A percentile compares a stretch with the other conserved stretches of the same genome.
phyloP scores from a whole-genome alignment of 2,797 vertebrate genomes.

The Setipinna tenuifilis region DNA sequence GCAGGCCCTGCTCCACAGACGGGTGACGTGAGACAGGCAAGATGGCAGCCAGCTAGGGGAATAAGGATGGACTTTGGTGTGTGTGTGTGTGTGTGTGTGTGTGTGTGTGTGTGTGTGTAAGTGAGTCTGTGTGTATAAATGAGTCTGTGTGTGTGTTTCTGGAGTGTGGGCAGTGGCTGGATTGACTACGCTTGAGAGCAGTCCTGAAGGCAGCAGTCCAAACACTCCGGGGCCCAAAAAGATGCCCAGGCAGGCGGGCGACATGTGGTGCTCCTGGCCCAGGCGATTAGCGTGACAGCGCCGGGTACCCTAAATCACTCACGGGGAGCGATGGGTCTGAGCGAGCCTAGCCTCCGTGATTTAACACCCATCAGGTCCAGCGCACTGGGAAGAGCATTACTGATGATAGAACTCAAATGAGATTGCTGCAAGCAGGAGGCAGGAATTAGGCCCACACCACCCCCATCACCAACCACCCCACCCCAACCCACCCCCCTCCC shows the following conservation, averaged over 20 bases:
- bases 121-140: neutral
- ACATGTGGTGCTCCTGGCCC: neutral
- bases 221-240: constrained; percentile 39
- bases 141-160: neutral
- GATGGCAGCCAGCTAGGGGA: constrained; percentile 7
- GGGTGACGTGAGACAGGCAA: constrained; percentile 12
- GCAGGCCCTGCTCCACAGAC: constrained; percentile 20
- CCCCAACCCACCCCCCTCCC: too few relatives aligned
- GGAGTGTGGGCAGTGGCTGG: constrained; percentile 9
- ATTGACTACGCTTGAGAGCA: constrained; percentile 34
- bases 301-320: constrained; percentile 70
- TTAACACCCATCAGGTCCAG: constrained; percentile 64
- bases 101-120: neutral
- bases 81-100: neutral
- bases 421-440: constrained; percentile 66
- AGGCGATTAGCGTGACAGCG: constrained; percentile 67
- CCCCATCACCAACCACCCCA: too few relatives aligned
- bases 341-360: constrained; percentile 72
- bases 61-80: neutral
- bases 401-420: constrained; percentile 77
- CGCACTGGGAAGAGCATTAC: constrained; percentile 72
- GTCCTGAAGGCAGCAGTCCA: constrained; percentile 37
- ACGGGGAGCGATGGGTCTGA: constrained; percentile 41
- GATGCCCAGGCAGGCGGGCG: constrained; percentile 1
- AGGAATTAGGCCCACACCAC: constrained; percentile 64